Base-by-base conservation (phyloP, 2,888 invertebrate genomes). In the Eretmocerus hayati region DNA sequence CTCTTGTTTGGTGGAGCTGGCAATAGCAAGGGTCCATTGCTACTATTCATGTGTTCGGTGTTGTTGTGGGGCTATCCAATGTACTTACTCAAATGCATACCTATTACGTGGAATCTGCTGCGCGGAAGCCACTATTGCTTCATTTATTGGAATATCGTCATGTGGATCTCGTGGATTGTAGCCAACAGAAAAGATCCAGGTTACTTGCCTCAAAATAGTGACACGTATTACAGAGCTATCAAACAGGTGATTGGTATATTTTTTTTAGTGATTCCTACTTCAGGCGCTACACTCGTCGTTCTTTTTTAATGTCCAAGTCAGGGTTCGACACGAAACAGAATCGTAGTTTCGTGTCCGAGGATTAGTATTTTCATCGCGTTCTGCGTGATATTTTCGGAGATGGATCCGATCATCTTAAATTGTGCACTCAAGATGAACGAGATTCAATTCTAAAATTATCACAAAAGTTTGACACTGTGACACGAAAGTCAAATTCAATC, bases 141-240 rank as follows among this genome's bases (percentile, higher is more conserved):
- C 69, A 83, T 93, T 55, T 87, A 90, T 63, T 87, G 90, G 85
- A 93, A 93, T 70, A 77, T 83, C 5, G 81, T 90, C 9, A 93
- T 94, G 92, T 93, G 93, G 93, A 75, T 92, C 9, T 89, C 90
- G 62, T 90, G 93, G 85, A 80, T 90, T 47, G 84, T 90, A 40
- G 91, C 92, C 4, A 92, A 91, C 64, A 80, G 90, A 16, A 81
- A 86, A 44, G 90, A 93, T 72, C 93, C 93, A 0, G 92, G 93
- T 0, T 93, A 89, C 64, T 84, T 93, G 50, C 87, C 90, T 0
- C 81, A 87, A 63, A 91, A 92, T 67, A 87, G 90, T 0, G 91
- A 92, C 59, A 87, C 89, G 2, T 94, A 94, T 66, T 87, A 90
- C 63, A 77, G 88, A 58, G 90, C 90, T 18, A 92, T 94, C 53